A percentile compares a stretch with the other conserved stretches of the same genome.
Conservation (phyloP, 2,113 vertebrate species). For the Empidonax alnorum region DNA sequence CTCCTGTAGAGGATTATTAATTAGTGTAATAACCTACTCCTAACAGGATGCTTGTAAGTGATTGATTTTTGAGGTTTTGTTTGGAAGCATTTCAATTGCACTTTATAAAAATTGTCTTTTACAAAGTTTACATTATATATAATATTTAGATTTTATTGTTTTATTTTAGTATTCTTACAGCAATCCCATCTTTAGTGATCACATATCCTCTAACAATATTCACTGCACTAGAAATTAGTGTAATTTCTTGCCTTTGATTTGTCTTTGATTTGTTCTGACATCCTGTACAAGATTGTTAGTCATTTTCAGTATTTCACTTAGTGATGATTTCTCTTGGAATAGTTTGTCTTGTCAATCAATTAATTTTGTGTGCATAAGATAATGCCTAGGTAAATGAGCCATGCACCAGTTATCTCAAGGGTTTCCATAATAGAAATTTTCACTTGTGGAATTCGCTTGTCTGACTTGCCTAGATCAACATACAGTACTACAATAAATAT, state of each 20-base stretch:
- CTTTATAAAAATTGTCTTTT: not conserved
- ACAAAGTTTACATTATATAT: not conserved
- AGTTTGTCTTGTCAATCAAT: not conserved
- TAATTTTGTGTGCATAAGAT: not conserved
- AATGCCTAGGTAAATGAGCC: not conserved
- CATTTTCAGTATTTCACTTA: not conserved
- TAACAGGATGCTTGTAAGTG: not conserved
- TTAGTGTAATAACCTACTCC: not conserved
- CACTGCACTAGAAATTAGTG: not conserved
- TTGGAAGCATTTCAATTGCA: not conserved
- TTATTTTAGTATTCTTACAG: not conserved
- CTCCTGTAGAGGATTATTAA: not conserved
- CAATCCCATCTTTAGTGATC: not conserved
- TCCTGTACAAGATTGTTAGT: not conserved
- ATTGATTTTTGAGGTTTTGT: not conserved
- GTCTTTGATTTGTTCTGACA: not conserved
- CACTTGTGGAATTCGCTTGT: not conserved
- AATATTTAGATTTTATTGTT: not conserved
- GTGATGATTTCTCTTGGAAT: not conserved
- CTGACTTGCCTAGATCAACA: not conserved
- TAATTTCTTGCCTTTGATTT: not conserved
- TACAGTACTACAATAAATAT: not conserved
- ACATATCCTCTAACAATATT: not conserved
- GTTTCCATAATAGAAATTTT: not conserved
- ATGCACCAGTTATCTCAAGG: not conserved